Conservation (phyloP, 2,888 invertebrate genomes). For the Myopa tessellatipennis region DNA sequence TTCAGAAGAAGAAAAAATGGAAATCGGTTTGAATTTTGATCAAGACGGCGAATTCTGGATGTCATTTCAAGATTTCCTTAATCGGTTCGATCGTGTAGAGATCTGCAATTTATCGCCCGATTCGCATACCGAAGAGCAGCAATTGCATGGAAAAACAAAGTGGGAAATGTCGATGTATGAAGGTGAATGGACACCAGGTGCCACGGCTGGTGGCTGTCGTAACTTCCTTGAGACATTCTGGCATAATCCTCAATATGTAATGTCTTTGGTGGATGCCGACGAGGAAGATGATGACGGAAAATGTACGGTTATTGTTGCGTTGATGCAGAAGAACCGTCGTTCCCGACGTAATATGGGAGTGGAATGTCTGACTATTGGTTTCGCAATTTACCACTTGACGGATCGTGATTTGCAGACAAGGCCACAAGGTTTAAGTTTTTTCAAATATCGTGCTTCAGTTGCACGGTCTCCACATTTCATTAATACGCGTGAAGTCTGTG, state of each 20-base stretch:
- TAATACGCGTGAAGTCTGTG: conserved; percentile 84
- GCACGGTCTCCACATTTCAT: conserved; percentile 93
- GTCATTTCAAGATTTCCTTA: conserved; percentile 89
- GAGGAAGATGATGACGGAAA: conserved; percentile 88
- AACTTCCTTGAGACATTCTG: conserved; percentile 91
- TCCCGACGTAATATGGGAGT: conserved; percentile 88
- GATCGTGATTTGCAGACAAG: conserved; percentile 76
- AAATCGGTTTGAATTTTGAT: conserved; percentile 88
- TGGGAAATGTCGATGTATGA: conserved; percentile 96
- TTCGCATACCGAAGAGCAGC: conserved; percentile 81
- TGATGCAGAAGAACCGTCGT: conserved; percentile 97
- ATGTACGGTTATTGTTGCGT: conserved; percentile 92
- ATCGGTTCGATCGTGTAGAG: conserved; percentile 86
- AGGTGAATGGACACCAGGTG: conserved; percentile 89
- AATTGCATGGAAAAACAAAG: conserved; percentile 78
- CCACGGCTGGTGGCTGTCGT: conserved; percentile 96
- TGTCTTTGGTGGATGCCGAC: conserved; percentile 86
- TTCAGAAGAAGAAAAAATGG: conserved; percentile 84
- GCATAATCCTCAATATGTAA: conserved; percentile 92
- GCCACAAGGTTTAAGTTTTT: conserved; percentile 87
- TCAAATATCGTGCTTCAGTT: conserved; percentile 93
- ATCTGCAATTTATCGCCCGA: conserved; percentile 97
- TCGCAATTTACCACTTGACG: conserved; percentile 89
- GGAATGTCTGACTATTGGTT: conserved; percentile 95
- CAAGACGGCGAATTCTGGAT: conserved; percentile 99